A percentile compares a stretch with the other conserved stretches of the same genome.
Evolutionary conservation across 2,113 vertebrate genomes (phyloP).

Genomic region (Sus scrofa): T2T-Sscrofa CM000820.6:100673501-100674000

Average conservation of each 20-base stretch:
- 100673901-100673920: background rate
- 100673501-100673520: background rate
- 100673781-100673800: no score
- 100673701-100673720: background rate
- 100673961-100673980: background rate
- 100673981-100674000: background rate
- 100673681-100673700: constrained; percentile 13
- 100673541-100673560: background rate
- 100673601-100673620: background rate
- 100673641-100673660: background rate
- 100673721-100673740: no score
- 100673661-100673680: background rate
- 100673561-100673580: background rate
- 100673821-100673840: no score
- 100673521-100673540: background rate
- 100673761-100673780: no score
- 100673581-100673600: background rate
- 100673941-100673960: background rate
- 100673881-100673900: background rate
- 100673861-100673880: background rate
- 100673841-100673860: no score
- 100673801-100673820: no score
- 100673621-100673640: background rate
- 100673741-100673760: no score
- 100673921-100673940: background rate